These are phyloP conservation scores for Diploscapter pachys DNA, from an alignment of 1,140 invertebrate genomes.

Conservation along the genomic window DNA sequence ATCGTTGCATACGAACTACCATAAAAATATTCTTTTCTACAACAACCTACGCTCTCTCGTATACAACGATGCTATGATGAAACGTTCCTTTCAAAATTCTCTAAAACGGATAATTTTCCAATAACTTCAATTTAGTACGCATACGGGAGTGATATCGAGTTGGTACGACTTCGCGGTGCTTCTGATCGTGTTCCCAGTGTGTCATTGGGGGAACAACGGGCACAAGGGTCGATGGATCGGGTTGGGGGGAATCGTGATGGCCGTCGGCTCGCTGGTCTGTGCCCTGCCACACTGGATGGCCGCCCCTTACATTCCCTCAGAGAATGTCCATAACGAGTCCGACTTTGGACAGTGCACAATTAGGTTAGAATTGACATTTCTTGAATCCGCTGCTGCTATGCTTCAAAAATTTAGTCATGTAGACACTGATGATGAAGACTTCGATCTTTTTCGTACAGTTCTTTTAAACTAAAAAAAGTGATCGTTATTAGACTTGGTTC, in stretches of 20 bases:
- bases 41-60: not conserved
- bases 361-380: slow-evolving; percentile 16
- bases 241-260: slow-evolving; percentile 53
- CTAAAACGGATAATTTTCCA: not conserved
- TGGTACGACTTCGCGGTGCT: slow-evolving; percentile 59
- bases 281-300: slow-evolving; percentile 55
- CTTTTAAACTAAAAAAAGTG: too few species aligned
- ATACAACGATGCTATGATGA: too few species aligned
- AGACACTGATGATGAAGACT: too few species aligned
- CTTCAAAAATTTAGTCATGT: too few species aligned
- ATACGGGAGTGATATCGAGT: slow-evolving; percentile 58
- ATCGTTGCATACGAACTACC: too few species aligned
- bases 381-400: too few species aligned
- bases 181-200: slow-evolving; percentile 57
- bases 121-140: slow-evolving; percentile 45
- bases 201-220: slow-evolving; percentile 57
- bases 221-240: slow-evolving; percentile 59
- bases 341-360: slow-evolving; percentile 52
- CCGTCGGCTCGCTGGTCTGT: slow-evolving; percentile 54
- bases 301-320: slow-evolving; percentile 38
- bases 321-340: slow-evolving; percentile 30
- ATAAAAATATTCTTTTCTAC: not conserved
- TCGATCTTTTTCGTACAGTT: too few species aligned
- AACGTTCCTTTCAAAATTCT: not conserved
- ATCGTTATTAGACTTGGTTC: too few species aligned